These are phyloP conservation scores for Phorcus lineatus DNA, from an alignment of 2,888 invertebrate genomes.

Conservation along the genomic window DNA sequence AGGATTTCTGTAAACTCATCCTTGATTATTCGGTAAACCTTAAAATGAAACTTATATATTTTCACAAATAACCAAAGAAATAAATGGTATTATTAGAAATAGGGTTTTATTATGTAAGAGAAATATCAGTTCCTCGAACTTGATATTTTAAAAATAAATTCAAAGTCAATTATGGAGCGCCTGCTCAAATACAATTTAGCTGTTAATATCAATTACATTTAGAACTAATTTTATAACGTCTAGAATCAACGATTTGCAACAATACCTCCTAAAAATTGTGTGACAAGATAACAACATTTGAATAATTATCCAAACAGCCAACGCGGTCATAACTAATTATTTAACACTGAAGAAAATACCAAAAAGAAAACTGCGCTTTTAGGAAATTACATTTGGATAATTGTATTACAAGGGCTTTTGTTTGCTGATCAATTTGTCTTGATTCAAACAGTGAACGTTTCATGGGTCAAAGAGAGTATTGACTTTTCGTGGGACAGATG, in stretches of 20 bases:
- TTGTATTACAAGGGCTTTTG: slow-evolving; percentile 17
- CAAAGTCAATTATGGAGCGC: background rate
- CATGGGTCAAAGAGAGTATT: background rate
- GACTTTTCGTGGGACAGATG: slow-evolving; percentile 16
- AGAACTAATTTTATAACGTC: background rate
- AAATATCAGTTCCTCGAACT: too few species aligned
- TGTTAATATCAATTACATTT: background rate
- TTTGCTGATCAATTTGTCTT: slow-evolving; percentile 23
- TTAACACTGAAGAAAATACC: slow-evolving; percentile 9
- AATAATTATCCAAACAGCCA: background rate
- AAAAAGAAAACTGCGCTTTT: slow-evolving; percentile 1
- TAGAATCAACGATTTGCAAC: background rate
- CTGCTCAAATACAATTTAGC: background rate
- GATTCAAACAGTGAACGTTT: background rate
- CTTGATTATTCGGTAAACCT: too few species aligned
- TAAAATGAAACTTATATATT: too few species aligned
- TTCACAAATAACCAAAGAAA: too few species aligned
- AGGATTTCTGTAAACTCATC: too few species aligned
- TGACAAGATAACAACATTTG: background rate
- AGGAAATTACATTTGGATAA: slow-evolving; percentile 18
- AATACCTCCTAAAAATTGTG: background rate
- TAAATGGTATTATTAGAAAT: too few species aligned
- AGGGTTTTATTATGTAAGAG: too few species aligned
- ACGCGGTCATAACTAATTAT: background rate
- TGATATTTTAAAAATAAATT: too few species aligned